A percentile compares a stretch with the other conserved stretches of the same genome.
phyloP scores from a whole-genome alignment of 2,888 invertebrate species.

The Charanyca ferruginea region DNA sequence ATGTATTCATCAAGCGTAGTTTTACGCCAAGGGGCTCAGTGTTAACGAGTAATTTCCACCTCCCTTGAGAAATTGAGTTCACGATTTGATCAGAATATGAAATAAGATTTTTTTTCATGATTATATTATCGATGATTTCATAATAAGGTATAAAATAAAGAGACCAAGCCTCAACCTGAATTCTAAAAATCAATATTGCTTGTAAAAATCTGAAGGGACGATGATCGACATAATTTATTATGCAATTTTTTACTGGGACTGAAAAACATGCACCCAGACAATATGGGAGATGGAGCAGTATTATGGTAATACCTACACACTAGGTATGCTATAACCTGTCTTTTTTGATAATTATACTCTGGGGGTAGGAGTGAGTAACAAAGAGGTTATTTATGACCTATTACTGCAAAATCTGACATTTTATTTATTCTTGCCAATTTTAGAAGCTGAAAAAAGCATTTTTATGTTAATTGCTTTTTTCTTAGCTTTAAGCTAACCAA shows the following conservation, averaged over 20 bases:
- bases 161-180: constrained; percentile 44
- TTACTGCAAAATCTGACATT: too few species aligned
- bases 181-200: constrained; percentile 66
- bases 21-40: constrained; percentile 64
- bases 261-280: constrained; percentile 61
- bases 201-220: constrained; percentile 56
- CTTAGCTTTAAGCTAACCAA: too few species aligned
- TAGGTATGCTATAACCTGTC: constrained; percentile 11
- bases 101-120: constrained; percentile 54
- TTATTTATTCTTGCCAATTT: too few species aligned
- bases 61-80: constrained; percentile 66
- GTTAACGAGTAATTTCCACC: constrained; percentile 74
- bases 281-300: constrained; percentile 7
- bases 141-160: constrained; percentile 53
- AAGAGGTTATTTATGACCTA: neutral
- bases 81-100: constrained; percentile 60
- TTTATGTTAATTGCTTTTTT: neutral
- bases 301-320: neutral
- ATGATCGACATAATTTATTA: constrained; percentile 69
- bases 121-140: constrained; percentile 58
- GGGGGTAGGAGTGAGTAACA: too few species aligned
- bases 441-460: constrained; percentile 2
- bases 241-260: constrained; percentile 65
- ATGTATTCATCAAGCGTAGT: constrained; percentile 76
- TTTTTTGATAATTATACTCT: constrained; percentile 18